A percentile compares a stretch with the other conserved stretches of the same genome.
Evolutionary conservation across 1,140 invertebrate species (phyloP).

Genomic region (Drosophila pruinosa): DNA sequence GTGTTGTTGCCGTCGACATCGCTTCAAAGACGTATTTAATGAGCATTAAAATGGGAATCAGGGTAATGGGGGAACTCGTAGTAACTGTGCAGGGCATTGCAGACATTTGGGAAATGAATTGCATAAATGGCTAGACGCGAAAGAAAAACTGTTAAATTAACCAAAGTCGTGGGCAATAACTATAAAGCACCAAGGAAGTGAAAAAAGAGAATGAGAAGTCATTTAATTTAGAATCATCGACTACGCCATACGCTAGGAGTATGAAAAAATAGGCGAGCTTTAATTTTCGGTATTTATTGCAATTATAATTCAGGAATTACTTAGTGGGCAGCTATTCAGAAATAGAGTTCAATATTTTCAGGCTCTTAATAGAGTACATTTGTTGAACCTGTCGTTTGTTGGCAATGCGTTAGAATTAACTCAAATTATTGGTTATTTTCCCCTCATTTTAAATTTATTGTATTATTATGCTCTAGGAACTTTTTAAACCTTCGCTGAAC

Average conservation of each 20-base stretch:
- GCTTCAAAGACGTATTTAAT: conserved; percentile 62
- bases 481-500: background rate
- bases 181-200: background rate
- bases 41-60: conserved; percentile 61
- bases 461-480: too few relatives aligned
- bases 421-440: too few relatives aligned
- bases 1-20: conserved; percentile 31
- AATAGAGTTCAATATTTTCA: too few relatives aligned
- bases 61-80: conserved; percentile 9
- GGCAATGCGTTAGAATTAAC: too few relatives aligned
- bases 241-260: background rate
- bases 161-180: conserved; percentile 5
- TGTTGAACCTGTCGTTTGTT: too few relatives aligned
- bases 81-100: background rate
- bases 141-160: conserved; percentile 8
- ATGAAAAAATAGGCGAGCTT: too few relatives aligned
- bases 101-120: conserved; percentile 40
- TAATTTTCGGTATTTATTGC: too few relatives aligned
- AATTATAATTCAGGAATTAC: too few relatives aligned
- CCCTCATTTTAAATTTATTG: too few relatives aligned
- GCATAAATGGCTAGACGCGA: conserved; percentile 24
- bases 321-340: too few relatives aligned
- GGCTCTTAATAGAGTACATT: too few relatives aligned
- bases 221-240: background rate
- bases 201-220: background rate